Evolutionary conservation across 2,113 vertebrate species (phyloP).

Genomic region (Montifringilla adamsi): DNA sequence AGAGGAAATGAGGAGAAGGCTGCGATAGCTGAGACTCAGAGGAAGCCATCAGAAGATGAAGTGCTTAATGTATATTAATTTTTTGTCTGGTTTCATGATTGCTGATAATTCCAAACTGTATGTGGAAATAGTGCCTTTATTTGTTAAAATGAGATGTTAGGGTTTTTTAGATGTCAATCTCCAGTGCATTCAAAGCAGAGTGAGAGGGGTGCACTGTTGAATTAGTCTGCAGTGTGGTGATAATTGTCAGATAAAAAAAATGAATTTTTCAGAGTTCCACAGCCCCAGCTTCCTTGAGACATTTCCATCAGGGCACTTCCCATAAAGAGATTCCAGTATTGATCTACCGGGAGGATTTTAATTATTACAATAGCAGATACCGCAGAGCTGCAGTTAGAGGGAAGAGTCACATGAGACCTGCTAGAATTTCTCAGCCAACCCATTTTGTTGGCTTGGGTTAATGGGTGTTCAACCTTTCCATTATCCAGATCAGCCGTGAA

Average conservation of each 20-base stretch:
- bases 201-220: constrained; percentile 81
- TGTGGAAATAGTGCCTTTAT: constrained; percentile 84
- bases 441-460: constrained; percentile 98
- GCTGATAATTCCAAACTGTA: constrained; percentile 85
- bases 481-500: constrained; percentile 99
- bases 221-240: constrained; percentile 86
- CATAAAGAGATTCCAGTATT: constrained; percentile 90
- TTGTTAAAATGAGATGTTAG: constrained; percentile 87
- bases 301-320: constrained; percentile 87
- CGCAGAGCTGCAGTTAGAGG: constrained; percentile 83
- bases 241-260: constrained; percentile 91
- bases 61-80: constrained; percentile 89
- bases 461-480: constrained; percentile 99
- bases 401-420: constrained; percentile 85
- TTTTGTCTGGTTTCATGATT: constrained; percentile 88
- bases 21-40: constrained; percentile 84
- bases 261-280: constrained; percentile 84
- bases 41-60: constrained; percentile 94
- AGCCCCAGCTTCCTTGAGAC: constrained; percentile 84
- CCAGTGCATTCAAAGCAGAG: constrained; percentile 83
- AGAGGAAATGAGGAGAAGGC: constrained; percentile 85
- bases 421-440: constrained; percentile 88
- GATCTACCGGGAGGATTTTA: constrained; percentile 91
- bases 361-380: constrained; percentile 93
- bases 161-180: constrained; percentile 87